Conservation (phyloP, 2,797 vertebrate species). For the Scolopax bukidnonensis region DNA sequence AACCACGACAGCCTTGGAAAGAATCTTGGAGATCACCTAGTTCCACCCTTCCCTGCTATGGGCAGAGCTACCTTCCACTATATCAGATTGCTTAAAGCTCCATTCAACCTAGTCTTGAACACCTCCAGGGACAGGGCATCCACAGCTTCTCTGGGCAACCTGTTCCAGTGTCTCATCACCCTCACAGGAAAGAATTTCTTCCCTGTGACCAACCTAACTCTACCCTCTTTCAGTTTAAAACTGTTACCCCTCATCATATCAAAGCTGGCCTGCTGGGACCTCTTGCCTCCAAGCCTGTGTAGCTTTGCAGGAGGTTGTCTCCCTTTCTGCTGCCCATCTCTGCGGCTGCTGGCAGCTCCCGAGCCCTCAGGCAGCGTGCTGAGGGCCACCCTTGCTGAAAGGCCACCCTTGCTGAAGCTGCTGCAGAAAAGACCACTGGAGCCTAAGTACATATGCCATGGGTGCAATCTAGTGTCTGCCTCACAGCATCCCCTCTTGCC, state of each 20-base stretch:
- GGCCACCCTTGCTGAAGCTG: neutral
- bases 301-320: neutral
- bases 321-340: neutral
- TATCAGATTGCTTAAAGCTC: neutral
- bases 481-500: neutral
- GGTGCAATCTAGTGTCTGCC: neutral
- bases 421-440: neutral
- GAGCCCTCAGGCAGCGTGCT: neutral
- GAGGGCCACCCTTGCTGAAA: neutral
- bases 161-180: neutral
- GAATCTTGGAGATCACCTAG: neutral
- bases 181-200: neutral
- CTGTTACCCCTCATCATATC: neutral
- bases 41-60: neutral
- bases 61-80: neutral
- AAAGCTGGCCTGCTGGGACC: rapidly evolving
- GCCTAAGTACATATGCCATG: rapidly evolving
- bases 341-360: neutral
- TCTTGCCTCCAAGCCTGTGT: neutral
- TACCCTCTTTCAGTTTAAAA: neutral
- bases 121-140: neutral
- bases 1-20: neutral
- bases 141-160: neutral
- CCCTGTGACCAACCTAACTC: neutral
- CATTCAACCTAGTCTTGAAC: neutral